These are phyloP conservation scores for Trichopria drosophilae DNA, from an alignment of 2,888 invertebrate genomes.

Conservation along the genomic window DNA sequence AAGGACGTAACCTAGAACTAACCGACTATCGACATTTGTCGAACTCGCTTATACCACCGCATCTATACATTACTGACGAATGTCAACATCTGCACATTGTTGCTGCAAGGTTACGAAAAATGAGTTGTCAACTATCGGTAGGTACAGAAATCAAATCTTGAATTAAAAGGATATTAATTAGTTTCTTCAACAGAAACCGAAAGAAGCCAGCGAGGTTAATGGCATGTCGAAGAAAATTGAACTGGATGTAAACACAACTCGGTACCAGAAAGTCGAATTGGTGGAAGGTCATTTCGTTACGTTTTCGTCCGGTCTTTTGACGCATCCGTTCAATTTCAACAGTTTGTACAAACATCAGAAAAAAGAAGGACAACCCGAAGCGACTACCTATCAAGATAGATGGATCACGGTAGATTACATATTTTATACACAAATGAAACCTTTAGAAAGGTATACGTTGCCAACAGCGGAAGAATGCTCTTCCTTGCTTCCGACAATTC, in stretches of 20 bases:
- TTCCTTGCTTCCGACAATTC: constrained; percentile 64
- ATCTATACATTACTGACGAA: constrained; percentile 61
- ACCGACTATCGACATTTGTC: constrained; percentile 46
- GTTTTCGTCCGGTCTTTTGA: constrained; percentile 67
- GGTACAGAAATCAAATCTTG: too few relatives aligned
- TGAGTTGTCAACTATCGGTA: too few relatives aligned
- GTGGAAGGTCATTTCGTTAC: constrained; percentile 39
- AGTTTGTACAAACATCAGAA: constrained; percentile 70
- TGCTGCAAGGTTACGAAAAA: constrained; percentile 58
- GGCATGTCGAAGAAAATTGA: too few relatives aligned
- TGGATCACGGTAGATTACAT: constrained; percentile 91
- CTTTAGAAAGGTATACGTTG: constrained; percentile 63
- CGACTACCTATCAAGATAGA: constrained; percentile 75
- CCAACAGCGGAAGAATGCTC: constrained; percentile 67
- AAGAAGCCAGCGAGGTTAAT: too few relatives aligned
- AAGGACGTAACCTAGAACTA: constrained; percentile 57
- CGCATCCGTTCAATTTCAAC: constrained; percentile 68
- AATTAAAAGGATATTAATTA: too few relatives aligned
- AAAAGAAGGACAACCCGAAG: constrained; percentile 61
- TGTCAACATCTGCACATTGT: constrained; percentile 65
- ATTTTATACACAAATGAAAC: constrained; percentile 70
- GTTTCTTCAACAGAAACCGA: not conserved
- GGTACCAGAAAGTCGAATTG: constrained; percentile 45
- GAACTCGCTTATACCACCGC: constrained; percentile 52
- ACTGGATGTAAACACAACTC: constrained; percentile 34